Evolutionary conservation across 2,888 invertebrate genomes (phyloP), one percentile per base, ranked within the genome.

Genomic region (Stomorhina lunata): DNA sequence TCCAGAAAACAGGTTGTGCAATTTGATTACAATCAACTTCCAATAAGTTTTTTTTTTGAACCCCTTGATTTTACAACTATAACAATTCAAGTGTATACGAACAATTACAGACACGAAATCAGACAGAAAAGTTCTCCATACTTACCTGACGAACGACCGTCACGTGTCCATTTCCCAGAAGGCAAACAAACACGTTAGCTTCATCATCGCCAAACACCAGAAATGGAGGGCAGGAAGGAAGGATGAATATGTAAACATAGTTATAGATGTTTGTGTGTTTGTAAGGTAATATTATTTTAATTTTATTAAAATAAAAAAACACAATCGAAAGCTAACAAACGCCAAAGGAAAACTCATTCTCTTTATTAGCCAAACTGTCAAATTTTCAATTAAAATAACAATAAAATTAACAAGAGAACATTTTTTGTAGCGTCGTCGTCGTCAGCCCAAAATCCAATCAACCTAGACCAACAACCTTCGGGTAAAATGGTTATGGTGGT

Each of bases 141-240:
- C 87, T 89, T 89, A 88, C 89, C 89, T 89, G 89, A 85, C 90
- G 87, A 87, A 87, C 89, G 89, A 88, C 89, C 87, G 91, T 89
- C 90, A 90, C 90, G 90, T 91, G 90, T 86, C 88, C 65, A 85
- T 88, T 89, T 90, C 90, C 90, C 90, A 88, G 88, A 88, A 89
- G 90, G 86, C 87, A 88, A 87, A 88, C 89, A 89, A n/a, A 88
- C 89, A 88, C 86, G 88, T 88, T 87, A 87, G 61, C 72, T 66
- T 59, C 50, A 76, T 29, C 59, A 50, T 27, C 22, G 29, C 53
- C 15, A 63, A 66, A 32, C 22, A 59, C 9, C 20, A 34, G 17
- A 43, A 27, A 68, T 48, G 29, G 22, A 50, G 25, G 43, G 32
- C 59, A 53, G 27, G 50, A 68, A 43, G 10, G 12, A 43, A 43